These are phyloP conservation scores for Phalacrocorax carbo DNA, from an alignment of 2,113 vertebrate genomes.

Conservation along the genomic window DNA sequence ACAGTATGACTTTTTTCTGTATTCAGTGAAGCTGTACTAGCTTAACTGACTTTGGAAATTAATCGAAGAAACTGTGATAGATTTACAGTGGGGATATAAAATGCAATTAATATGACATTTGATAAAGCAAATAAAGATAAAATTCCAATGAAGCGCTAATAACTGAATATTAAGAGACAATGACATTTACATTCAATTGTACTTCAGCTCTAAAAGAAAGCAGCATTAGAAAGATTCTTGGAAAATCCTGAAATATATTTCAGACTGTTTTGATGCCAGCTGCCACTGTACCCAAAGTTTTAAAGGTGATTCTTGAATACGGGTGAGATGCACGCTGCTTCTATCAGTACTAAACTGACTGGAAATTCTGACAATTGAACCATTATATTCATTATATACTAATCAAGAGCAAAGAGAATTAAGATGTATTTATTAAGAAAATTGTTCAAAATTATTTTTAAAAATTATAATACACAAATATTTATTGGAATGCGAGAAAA, in stretches of 20 bases:
- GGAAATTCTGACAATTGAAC: neutral
- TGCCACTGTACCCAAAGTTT: neutral
- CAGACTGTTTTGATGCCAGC: neutral
- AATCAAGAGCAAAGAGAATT: neutral
- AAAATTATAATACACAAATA: neutral
- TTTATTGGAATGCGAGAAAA: neutral
- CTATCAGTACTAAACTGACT: neutral
- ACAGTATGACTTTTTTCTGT: neutral
- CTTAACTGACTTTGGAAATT: slow-evolving; percentile 36
- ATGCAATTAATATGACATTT: slow-evolving; percentile 41
- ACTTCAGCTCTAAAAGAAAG: neutral
- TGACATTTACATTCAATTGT: neutral
- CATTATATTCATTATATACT: neutral
- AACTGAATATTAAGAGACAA: slow-evolving; percentile 37
- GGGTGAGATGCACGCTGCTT: neutral
- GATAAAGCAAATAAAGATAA: slow-evolving; percentile 60
- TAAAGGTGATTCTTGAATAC: neutral
- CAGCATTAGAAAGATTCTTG: neutral
- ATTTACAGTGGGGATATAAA: slow-evolving; percentile 17
- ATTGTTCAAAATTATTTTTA: neutral
- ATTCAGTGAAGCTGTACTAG: neutral
- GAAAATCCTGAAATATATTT: neutral
- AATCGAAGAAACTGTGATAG: slow-evolving; percentile 20
- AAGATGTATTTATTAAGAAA: neutral
- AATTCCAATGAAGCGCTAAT: slow-evolving; percentile 20